These are phyloP conservation scores for Aethes cnicana DNA, from an alignment of 2,888 invertebrate species.

Conservation along the genomic window DNA sequence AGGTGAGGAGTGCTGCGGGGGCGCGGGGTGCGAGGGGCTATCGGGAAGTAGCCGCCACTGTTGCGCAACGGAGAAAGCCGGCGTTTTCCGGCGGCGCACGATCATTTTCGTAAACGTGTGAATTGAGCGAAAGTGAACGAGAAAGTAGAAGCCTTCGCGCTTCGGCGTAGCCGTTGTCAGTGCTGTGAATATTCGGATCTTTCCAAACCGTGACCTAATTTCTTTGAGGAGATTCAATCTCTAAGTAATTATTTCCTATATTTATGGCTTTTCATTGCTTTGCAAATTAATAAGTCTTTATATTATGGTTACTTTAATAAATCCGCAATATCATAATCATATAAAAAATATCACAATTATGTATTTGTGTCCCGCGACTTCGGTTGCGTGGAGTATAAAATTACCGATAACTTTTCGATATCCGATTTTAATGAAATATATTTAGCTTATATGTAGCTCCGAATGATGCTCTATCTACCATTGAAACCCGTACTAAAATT, in stretches of 20 bases:
- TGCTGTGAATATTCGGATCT: not conserved
- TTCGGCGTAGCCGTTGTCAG: conserved; percentile 6
- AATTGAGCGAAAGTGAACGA: conserved; percentile 78
- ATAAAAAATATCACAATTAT: too few relatives aligned
- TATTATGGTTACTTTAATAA: too few relatives aligned
- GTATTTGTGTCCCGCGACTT: too few relatives aligned
- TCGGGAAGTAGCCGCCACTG: conserved; percentile 66
- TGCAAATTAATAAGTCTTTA: not conserved
- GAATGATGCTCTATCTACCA: too few relatives aligned
- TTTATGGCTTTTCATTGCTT: too few relatives aligned
- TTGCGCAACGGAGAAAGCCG: conserved; percentile 78
- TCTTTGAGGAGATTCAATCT: not conserved
- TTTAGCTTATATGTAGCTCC: too few relatives aligned
- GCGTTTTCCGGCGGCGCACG: conserved; percentile 74
- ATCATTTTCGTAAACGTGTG: conserved; percentile 80
- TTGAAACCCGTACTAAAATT: too few relatives aligned
- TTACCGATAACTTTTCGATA: too few relatives aligned
- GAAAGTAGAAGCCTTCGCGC: conserved; percentile 52
- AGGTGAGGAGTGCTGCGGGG: conserved; percentile 66
- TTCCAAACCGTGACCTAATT: not conserved
- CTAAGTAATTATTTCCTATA: too few relatives aligned
- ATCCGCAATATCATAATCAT: too few relatives aligned
- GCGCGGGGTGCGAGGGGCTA: conserved; percentile 39
- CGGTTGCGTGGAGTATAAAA: too few relatives aligned
- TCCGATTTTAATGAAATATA: too few relatives aligned